Evolutionary conservation across 2,797 vertebrate genomes (phyloP).

Genomic region (Centroberyx gerrardi): DNA sequence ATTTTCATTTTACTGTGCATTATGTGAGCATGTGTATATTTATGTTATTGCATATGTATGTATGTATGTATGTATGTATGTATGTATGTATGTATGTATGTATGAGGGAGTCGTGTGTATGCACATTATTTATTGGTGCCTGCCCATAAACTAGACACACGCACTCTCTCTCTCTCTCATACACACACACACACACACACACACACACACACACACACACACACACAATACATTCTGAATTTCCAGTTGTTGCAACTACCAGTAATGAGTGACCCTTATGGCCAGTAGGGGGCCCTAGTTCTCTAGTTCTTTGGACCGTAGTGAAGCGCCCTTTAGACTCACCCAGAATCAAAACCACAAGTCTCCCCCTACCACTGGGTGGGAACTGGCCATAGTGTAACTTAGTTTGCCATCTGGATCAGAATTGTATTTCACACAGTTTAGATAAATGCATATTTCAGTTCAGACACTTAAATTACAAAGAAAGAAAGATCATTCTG

Average conservation of each 20-base stretch:
- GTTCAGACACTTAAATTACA: background rate
- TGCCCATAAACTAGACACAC: background rate
- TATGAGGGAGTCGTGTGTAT: background rate
- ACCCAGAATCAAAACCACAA: background rate
- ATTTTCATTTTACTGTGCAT: background rate
- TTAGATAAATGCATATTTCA: background rate
- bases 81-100: too few species aligned
- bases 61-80: background rate
- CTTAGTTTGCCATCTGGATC: conserved; percentile 9
- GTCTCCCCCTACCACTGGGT: background rate
- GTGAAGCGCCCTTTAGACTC: background rate
- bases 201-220: background rate
- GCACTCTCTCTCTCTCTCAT: too few species aligned
- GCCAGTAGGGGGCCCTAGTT: conserved; percentile 71
- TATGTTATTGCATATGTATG: background rate
- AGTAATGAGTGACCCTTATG: background rate
- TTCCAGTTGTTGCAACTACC: background rate
- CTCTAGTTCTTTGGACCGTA: conserved; percentile 8
- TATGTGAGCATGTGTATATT: background rate
- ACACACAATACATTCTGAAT: background rate
- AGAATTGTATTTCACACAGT: background rate
- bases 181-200: background rate
- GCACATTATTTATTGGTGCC: too few species aligned
- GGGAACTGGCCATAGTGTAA: background rate
- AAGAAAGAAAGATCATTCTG: too few species aligned